phyloP scores from a whole-genome alignment of 2,113 vertebrate species.

The Pleuronectes platessa region DNA sequence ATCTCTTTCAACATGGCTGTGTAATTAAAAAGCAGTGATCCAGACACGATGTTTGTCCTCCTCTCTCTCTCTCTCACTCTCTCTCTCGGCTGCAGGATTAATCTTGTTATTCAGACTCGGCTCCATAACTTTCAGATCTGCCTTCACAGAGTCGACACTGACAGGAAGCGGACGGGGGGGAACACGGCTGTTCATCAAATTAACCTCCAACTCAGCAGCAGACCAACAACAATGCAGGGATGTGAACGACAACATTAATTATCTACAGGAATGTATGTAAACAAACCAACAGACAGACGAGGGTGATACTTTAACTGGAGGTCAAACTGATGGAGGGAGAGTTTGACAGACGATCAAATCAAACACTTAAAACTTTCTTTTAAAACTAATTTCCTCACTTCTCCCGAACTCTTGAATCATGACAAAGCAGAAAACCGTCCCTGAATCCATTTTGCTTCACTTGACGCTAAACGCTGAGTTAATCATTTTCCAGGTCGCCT shows the following conservation, averaged over 20 bases:
- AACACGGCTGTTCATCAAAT: background rate
- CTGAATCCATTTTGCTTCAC: slow-evolving; percentile 1
- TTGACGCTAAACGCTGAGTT: background rate
- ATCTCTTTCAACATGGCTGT: slow-evolving; percentile 22
- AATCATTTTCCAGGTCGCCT: background rate
- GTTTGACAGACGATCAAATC: no score
- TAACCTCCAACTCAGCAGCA: background rate
- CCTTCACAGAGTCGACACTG: no score
- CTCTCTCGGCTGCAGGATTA: slow-evolving; percentile 16
- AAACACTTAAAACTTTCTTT: no score
- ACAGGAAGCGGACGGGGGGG: background rate
- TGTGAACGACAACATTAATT: no score
- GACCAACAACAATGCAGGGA: background rate
- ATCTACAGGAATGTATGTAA: no score
- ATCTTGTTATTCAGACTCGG: slow-evolving; percentile 5
- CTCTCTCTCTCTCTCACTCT: background rate
- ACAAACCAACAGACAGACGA: background rate
- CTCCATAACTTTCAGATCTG: background rate
- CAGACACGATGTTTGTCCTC: slow-evolving; percentile 36
- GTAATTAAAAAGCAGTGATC: slow-evolving; percentile 62
- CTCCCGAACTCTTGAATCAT: background rate
- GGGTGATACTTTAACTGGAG: background rate
- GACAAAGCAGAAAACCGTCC: background rate
- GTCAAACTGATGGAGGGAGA: background rate
- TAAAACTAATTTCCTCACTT: no score